Conservation (phyloP, 1,140 invertebrate species). For the Odontomachus brunneus region DNA sequence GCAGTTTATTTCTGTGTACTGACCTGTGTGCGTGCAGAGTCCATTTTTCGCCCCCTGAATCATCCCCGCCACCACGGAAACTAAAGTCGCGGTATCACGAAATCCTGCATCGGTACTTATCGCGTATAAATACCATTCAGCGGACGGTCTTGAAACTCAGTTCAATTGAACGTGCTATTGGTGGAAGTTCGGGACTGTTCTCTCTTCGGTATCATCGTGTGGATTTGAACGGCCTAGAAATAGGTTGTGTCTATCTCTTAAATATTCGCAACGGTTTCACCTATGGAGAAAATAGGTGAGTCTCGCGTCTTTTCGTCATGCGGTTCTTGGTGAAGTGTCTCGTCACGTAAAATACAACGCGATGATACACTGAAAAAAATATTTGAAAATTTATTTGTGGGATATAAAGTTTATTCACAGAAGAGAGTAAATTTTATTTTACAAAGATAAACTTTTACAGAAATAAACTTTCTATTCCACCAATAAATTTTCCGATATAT, state of each 20-base stretch:
- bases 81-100: conserved; percentile 32
- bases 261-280: background rate
- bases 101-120: conserved; percentile 19
- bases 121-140: conserved; percentile 68
- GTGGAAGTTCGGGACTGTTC: background rate
- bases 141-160: conserved; percentile 47
- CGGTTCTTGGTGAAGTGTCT: background rate
- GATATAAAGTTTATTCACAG: too few relatives aligned
- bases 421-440: too few relatives aligned
- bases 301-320: background rate
- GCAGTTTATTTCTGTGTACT: background rate
- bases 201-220: background rate
- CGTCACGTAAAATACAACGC: background rate
- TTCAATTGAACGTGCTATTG: conserved; percentile 9
- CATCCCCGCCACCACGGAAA: conserved; percentile 27
- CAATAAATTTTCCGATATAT: too few relatives aligned
- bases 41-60: conserved; percentile 29
- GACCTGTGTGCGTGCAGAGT: background rate
- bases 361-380: too few relatives aligned
- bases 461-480: too few relatives aligned
- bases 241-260: background rate
- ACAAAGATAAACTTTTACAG: too few relatives aligned
- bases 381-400: too few relatives aligned
- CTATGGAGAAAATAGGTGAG: conserved; percentile 59
- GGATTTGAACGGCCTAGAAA: background rate